Conservation (phyloP, 2,113 vertebrate species). For the Fulica atra region DNA sequence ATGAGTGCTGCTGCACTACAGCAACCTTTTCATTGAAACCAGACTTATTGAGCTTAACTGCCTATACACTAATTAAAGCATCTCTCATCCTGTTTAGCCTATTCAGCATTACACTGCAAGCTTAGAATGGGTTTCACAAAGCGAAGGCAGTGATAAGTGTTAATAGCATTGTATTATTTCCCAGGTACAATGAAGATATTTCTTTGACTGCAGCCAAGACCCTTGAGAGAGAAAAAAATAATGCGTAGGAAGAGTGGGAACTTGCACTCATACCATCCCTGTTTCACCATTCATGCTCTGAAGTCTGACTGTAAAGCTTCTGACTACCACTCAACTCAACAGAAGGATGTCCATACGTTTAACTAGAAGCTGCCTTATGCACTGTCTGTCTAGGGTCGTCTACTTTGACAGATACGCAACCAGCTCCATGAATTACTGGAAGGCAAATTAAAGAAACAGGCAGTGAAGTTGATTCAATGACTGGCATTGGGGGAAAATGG, state of each 20-base stretch:
- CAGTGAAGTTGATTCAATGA: background rate
- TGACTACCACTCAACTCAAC: background rate
- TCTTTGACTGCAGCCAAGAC: background rate
- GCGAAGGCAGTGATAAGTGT: background rate
- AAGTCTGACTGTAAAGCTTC: background rate
- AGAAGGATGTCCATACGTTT: background rate
- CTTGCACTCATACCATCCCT: background rate
- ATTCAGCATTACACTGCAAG: background rate
- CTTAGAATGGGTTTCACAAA: background rate
- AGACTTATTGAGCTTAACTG: conserved; percentile 37
- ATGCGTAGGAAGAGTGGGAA: background rate
- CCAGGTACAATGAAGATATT: background rate
- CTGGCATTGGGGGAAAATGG: background rate
- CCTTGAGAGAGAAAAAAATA: background rate
- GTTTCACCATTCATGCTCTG: background rate
- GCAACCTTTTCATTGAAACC: background rate
- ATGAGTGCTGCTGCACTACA: background rate
- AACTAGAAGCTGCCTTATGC: background rate
- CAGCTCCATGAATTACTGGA: background rate
- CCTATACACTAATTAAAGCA: conserved; percentile 47
- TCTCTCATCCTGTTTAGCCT: conserved; percentile 31
- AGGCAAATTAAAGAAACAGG: background rate
- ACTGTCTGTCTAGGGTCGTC: background rate
- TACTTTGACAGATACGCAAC: background rate
- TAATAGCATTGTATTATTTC: conserved; percentile 1